Conservation (phyloP, 2,888 invertebrate species). For the Zygaena filipendulae region DNA sequence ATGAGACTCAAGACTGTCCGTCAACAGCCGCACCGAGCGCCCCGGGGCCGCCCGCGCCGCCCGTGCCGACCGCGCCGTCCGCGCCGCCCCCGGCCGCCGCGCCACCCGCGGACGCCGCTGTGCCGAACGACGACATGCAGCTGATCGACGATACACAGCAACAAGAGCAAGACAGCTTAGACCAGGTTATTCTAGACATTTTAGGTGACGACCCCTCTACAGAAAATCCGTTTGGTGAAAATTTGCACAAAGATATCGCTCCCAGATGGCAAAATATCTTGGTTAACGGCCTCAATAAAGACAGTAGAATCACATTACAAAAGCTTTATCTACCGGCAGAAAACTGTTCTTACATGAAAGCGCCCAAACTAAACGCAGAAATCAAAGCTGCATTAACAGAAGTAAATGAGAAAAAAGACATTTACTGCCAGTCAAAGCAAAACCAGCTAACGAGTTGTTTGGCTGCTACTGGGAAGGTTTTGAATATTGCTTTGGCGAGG, state of each 20-base stretch:
- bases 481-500: conserved; percentile 5
- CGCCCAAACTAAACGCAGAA: conserved; percentile 13
- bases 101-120: not conserved
- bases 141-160: not conserved
- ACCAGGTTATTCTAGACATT: conserved; percentile 4
- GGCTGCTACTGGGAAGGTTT: conserved; percentile 10
- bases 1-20: no score
- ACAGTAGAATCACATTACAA: conserved; percentile 2
- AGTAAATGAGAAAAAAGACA: conserved; percentile 12
- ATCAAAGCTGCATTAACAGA: conserved; percentile 12
- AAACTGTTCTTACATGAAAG: conserved; percentile 12
- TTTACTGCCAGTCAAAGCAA: conserved; percentile 10
- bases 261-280: conserved; percentile 9
- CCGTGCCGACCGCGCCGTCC: no score
- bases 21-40: no score
- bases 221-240: conserved; percentile 3
- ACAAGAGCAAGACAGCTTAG: not conserved
- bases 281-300: conserved; percentile 7
- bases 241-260: conserved; percentile 6
- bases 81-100: no score
- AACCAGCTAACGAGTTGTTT: conserved; percentile 13
- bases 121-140: not conserved
- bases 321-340: conserved; percentile 13
- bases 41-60: no score
- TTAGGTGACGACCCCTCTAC: conserved; percentile 3